Conservation (phyloP, 2,113 vertebrate species). For the Propithecus coquereli region DNA sequence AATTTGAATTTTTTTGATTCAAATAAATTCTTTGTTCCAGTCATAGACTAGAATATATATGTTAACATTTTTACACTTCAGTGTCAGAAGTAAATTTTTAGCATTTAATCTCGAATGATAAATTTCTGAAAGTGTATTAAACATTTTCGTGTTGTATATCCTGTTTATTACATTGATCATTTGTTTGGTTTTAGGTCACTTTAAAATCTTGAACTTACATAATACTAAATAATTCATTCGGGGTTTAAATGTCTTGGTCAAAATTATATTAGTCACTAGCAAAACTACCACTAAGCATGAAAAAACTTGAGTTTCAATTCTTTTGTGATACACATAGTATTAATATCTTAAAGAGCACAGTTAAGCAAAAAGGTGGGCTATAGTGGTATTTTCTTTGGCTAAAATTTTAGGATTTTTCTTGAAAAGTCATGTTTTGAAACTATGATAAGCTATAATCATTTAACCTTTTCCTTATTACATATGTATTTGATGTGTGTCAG, state of each 20-base stretch:
- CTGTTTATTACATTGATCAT: background rate
- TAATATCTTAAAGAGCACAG: background rate
- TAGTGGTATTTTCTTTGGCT: background rate
- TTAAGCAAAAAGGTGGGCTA: background rate
- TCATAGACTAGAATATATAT: background rate
- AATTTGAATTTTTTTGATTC: constrained; percentile 37
- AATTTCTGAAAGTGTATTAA: background rate
- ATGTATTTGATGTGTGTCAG: background rate
- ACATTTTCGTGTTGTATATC: background rate
- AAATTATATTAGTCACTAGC: background rate
- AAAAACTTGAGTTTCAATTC: background rate
- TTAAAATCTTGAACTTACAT: constrained; percentile 41
- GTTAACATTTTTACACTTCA: background rate
- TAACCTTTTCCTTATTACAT: background rate
- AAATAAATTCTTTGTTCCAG: background rate
- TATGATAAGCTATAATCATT: background rate
- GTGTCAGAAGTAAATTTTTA: constrained; percentile 1
- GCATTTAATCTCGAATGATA: background rate
- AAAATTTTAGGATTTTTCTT: background rate
- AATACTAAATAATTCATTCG: background rate
- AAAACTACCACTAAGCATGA: background rate
- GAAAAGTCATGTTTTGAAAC: background rate
- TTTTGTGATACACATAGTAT: background rate
- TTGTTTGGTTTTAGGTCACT: background rate
- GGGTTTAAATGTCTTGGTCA: background rate